Conservation (phyloP, 2,888 invertebrate genomes). For the Meandrusa payeni region DNA sequence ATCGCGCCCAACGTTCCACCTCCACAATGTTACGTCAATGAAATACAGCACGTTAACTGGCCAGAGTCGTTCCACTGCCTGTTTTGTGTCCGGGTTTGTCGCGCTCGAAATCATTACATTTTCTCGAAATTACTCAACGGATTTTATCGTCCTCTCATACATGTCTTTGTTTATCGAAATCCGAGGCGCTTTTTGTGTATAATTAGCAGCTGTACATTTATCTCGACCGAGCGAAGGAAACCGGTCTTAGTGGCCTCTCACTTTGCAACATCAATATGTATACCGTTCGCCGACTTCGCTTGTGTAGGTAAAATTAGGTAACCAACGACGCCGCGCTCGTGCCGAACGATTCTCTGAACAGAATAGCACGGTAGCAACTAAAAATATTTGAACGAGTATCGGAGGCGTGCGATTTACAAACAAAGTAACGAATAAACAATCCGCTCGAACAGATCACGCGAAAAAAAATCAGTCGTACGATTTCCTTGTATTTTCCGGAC, state of each 20-base stretch:
- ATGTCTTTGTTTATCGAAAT: conserved; percentile 4
- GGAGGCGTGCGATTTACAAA: conserved; percentile 17
- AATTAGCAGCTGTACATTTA: conserved; percentile 47
- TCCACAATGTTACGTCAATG: conserved; percentile 75
- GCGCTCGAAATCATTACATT: conserved; percentile 49
- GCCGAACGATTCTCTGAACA: conserved; percentile 54
- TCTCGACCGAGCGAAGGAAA: conserved; percentile 67
- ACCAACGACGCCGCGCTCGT: conserved; percentile 68
- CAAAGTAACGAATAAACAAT: neutral
- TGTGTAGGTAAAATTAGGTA: conserved; percentile 74
- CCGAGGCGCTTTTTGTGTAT: conserved; percentile 16
- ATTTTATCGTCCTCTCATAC: conserved; percentile 34
- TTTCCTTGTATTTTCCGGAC: conserved; percentile 78
- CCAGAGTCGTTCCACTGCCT: conserved; percentile 61
- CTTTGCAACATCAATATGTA: conserved; percentile 60
- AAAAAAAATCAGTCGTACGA: conserved; percentile 65
- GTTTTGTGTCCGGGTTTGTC: conserved; percentile 74
- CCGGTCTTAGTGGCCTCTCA: conserved; percentile 76
- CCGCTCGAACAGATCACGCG: conserved; percentile 6
- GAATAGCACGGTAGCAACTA: conserved; percentile 49
- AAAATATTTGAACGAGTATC: conserved; percentile 13
- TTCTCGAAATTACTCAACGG: conserved; percentile 37
- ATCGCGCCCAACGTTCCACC: conserved; percentile 52
- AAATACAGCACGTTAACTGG: conserved; percentile 74
- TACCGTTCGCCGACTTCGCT: conserved; percentile 63